A percentile compares a stretch with the other conserved stretches of the same genome.
phyloP scores from a whole-genome alignment of 2,113 vertebrate genomes.

The Orientallactaga bullata region DNA sequence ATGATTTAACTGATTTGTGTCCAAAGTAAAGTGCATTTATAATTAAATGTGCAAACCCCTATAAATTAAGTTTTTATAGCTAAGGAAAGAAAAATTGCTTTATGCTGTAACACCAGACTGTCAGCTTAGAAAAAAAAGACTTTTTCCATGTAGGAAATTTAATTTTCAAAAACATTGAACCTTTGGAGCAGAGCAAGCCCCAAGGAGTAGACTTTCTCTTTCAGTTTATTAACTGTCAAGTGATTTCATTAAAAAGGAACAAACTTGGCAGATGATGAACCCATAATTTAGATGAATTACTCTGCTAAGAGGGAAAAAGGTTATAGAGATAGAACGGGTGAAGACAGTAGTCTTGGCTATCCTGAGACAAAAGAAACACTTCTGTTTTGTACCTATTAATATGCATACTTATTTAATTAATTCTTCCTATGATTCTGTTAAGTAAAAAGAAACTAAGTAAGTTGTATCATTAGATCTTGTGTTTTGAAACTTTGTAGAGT shows the following conservation, averaged over 20 bases:
- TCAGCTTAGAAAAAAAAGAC: conserved; percentile 41
- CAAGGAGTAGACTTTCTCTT: conserved; percentile 64
- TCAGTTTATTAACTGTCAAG: conserved; percentile 77
- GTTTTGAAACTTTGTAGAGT: conserved; percentile 9
- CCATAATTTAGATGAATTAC: conserved; percentile 67
- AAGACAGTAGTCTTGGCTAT: conserved; percentile 22
- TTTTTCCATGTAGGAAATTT: conserved; percentile 64
- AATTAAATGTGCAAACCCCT: conserved; percentile 59
- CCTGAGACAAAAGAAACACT: conserved; percentile 37
- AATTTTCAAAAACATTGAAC: conserved; percentile 71
- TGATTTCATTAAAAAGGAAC: conserved; percentile 72
- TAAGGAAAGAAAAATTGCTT: conserved; percentile 66
- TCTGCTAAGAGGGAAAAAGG: conserved; percentile 63
- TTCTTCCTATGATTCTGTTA: conserved; percentile 58
- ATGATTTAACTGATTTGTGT: conserved; percentile 67
- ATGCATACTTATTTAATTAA: conserved; percentile 2
- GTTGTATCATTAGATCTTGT: neutral
- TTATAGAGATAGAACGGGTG: conserved; percentile 27
- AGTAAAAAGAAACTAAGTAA: conserved; percentile 45
- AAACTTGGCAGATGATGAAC: conserved; percentile 64
- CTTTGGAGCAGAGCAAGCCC: conserved; percentile 61
- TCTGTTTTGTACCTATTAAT: conserved; percentile 52
- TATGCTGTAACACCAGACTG: neutral
- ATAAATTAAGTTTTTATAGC: conserved; percentile 69
- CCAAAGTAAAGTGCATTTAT: conserved; percentile 43